Evolutionary conservation across 2,888 invertebrate genomes (phyloP).

Genomic region (Choristoneura rosaceana): DNA sequence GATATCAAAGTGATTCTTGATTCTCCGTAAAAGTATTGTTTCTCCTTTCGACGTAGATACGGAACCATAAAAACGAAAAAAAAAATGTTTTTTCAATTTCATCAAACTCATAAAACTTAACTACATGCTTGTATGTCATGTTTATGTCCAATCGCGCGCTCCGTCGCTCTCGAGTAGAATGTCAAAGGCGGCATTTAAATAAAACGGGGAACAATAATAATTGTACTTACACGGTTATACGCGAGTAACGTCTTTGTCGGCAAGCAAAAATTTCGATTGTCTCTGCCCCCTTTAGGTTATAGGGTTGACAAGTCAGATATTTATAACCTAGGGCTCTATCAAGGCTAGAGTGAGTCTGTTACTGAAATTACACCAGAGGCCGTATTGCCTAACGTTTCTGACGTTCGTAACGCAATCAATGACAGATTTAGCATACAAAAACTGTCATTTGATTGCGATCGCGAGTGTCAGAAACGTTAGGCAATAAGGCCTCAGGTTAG

Average conservation of each 20-base stretch:
- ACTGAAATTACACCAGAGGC: too few species aligned
- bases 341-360: too few species aligned
- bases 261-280: constrained; percentile 42
- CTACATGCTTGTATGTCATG: constrained; percentile 8
- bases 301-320: constrained; percentile 20
- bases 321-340: neutral
- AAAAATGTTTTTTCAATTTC: neutral
- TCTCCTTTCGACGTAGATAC: too few species aligned
- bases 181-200: constrained; percentile 34
- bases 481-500: too few species aligned
- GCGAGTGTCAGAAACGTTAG: too few species aligned
- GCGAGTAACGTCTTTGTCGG: constrained; percentile 24
- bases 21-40: too few species aligned
- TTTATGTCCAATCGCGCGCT: constrained; percentile 24
- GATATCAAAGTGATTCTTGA: too few species aligned
- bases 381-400: too few species aligned
- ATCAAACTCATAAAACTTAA: constrained; percentile 10
- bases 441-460: too few species aligned
- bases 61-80: too few species aligned
- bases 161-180: constrained; percentile 13
- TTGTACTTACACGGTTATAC: constrained; percentile 27
- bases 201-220: constrained; percentile 37
- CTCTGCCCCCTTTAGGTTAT: constrained; percentile 28
- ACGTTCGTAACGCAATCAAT: too few species aligned
- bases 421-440: too few species aligned